These are phyloP conservation scores for Carcina quercana DNA, from an alignment of 2,888 invertebrate species.

Conservation along the genomic window DNA sequence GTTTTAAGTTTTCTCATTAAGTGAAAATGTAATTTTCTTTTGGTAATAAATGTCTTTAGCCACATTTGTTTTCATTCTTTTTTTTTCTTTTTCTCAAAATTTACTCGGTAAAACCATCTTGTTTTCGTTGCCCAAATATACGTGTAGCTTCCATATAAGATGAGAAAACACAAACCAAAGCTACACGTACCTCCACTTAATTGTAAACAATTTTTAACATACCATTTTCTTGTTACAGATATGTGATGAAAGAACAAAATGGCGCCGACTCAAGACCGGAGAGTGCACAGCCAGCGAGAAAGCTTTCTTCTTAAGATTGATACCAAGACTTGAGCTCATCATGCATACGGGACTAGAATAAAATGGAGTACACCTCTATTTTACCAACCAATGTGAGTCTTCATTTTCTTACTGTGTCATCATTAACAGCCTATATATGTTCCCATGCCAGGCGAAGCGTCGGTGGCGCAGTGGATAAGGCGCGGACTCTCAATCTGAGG, in stretches of 20 bases:
- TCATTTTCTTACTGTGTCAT: neutral
- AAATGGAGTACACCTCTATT: conserved; percentile 60
- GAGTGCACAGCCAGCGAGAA: conserved; percentile 31
- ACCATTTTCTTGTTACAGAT: conserved; percentile 49
- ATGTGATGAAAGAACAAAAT: conserved; percentile 45
- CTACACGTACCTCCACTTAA: neutral
- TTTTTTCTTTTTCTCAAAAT: too few species aligned
- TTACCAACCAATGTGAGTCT: conserved; percentile 60
- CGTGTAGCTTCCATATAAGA: too few species aligned
- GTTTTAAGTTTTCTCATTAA: too few species aligned
- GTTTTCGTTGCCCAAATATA: neutral
- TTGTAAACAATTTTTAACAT: neutral
- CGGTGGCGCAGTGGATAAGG: too few species aligned
- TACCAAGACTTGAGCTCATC: conserved; percentile 49
- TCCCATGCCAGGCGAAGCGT: too few species aligned
- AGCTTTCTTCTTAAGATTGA: conserved; percentile 54
- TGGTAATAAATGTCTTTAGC: neutral
- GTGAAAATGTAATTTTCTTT: too few species aligned
- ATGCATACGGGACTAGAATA: conserved; percentile 31
- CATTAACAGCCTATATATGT: too few species aligned
- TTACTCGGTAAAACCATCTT: neutral
- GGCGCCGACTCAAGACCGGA: conserved; percentile 45
- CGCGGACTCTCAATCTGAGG: too few species aligned
- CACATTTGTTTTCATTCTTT: too few species aligned
- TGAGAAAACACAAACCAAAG: too few species aligned